Evolutionary conservation across 2,888 invertebrate genomes (phyloP).

Genomic region (Geophilus truncorum): DNA sequence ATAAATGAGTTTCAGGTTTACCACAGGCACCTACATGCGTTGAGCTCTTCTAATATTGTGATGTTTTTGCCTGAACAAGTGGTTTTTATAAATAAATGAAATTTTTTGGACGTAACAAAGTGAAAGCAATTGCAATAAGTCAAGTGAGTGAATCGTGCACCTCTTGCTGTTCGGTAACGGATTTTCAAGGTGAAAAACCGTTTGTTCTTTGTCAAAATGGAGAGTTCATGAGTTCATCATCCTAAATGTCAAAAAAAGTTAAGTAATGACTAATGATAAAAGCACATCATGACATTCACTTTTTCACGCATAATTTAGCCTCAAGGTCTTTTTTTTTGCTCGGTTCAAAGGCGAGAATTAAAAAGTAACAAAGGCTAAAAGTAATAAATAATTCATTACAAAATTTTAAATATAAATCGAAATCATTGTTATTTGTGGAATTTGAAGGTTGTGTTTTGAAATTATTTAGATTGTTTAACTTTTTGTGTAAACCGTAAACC

Average conservation of each 20-base stretch:
- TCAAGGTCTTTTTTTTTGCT: background rate
- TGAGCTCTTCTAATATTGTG: background rate
- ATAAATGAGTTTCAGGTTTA: background rate
- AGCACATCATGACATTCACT: background rate
- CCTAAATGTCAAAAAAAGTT: background rate
- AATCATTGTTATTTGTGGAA: background rate
- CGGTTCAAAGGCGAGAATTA: background rate
- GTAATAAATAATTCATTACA: background rate
- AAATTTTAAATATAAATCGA: background rate
- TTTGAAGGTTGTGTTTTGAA: background rate
- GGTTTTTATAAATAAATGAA: background rate
- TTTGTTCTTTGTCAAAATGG: too few relatives aligned
- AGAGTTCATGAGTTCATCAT: too few relatives aligned
- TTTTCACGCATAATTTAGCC: background rate
- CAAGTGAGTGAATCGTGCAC: background rate
- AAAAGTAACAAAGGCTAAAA: background rate
- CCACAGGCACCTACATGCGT: background rate
- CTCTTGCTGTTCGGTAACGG: background rate
- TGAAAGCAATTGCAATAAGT: background rate
- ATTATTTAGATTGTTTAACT: background rate
- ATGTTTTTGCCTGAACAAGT: background rate
- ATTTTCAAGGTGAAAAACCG: too few relatives aligned
- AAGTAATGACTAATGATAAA: background rate
- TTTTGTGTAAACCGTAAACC: background rate
- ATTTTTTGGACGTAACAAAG: background rate